A percentile compares a stretch with the other conserved stretches of the same genome.
phyloP scores from a whole-genome alignment of 2,113 vertebrate genomes.

The Butorides virescens region DNA sequence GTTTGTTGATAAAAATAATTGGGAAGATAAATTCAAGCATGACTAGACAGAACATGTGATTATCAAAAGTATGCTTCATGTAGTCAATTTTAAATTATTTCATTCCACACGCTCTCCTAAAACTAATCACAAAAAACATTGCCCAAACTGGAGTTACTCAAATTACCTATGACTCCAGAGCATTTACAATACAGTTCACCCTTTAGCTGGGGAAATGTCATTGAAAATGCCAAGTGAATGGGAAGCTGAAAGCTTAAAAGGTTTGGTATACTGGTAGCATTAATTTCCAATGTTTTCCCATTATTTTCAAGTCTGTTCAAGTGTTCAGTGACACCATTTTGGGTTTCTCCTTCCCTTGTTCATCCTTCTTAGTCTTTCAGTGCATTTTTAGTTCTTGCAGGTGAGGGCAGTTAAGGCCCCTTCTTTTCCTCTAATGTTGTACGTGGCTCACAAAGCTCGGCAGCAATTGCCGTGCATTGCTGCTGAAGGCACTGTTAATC shows the following conservation, averaged over 20 bases:
- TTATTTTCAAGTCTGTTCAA: neutral
- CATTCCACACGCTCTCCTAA: neutral
- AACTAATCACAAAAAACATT: neutral
- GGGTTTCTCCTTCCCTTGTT: neutral
- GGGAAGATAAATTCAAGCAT: neutral
- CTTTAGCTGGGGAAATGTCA: neutral
- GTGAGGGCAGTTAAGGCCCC: neutral
- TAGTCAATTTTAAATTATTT: neutral
- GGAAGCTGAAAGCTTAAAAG: neutral
- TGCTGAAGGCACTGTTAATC: neutral
- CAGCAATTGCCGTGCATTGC: neutral
- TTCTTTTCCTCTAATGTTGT: neutral
- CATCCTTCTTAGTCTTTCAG: neutral
- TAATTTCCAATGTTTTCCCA: neutral
- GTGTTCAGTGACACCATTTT: neutral
- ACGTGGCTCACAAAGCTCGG: neutral
- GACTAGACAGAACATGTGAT: neutral
- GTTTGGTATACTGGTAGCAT: neutral
- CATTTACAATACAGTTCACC: neutral
- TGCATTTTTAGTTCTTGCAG: neutral
- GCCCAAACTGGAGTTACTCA: neutral
- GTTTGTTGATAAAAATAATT: slow-evolving; percentile 21
- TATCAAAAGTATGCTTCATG: neutral
- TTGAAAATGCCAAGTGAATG: neutral
- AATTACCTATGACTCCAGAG: neutral